Evolutionary conservation across 2,113 vertebrate genomes (phyloP), one percentile per base, ranked within the genome.

Genomic region (Camelus dromedarius): DNA sequence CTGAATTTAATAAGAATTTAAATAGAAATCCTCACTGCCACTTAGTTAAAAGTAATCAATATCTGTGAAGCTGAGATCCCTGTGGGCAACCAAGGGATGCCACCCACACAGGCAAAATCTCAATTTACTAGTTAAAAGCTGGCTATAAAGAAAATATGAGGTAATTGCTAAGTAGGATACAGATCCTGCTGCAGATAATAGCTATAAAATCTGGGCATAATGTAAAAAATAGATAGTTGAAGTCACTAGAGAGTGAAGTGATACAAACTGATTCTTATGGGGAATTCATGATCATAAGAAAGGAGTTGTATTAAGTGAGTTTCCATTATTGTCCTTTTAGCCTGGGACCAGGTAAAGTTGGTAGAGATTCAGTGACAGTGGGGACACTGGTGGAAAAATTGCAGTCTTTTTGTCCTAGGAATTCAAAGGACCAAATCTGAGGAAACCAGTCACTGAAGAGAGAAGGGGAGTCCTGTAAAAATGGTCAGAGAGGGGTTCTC

Each of bases 1-100:
- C n/a, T 66, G 58, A 91, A 92, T 93, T 82, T 93, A 62, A 62
- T 83, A 95, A 80, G 48, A 84, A 66, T 93, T 64, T 77, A 77
- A 60, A 60, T 58, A 75, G n/a, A 76, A 95, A 66, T 62, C 32
- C 30, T 95, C n/a, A 67, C 16, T 96, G 64, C 83, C 80, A 46
- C 70, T 91, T 91, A 85, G 18, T 58, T 77, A 91, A 89, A 42
- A 85, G 26, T 46, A 52, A 80, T 86, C 58, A 48, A 28, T 81
- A 75, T 64, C 35, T 54, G 10, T 67, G 67, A 79, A 80, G 58
- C 56, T 88, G 48, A 79, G 50, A 70, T 66, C 26, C 46, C 77
- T 90, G 11, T 12, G 8, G 70, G 50, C 66, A 93, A 58, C 67
- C 54, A 52, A 20, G 35, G 52, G 73, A 96, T 83, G 30, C 30